Conservation (phyloP, 2,113 vertebrate genomes). For the Tenebrosternarchus preto region DNA sequence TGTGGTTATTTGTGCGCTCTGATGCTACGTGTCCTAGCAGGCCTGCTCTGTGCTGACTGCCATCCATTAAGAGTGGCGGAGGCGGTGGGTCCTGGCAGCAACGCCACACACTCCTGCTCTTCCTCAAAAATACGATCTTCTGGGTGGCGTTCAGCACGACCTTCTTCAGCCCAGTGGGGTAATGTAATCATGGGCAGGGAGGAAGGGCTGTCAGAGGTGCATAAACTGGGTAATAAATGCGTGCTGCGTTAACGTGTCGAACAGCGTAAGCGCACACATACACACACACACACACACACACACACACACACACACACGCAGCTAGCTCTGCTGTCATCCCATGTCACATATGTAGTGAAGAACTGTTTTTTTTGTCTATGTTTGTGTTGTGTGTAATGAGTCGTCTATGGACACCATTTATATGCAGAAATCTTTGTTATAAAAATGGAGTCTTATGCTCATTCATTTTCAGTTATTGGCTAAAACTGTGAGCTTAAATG, state of each 20-base stretch:
- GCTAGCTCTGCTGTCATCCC: slow-evolving; percentile 72
- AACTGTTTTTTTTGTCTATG: background rate
- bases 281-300: slow-evolving; percentile 55
- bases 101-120: background rate
- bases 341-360: too few relatives aligned
- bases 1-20: slow-evolving; percentile 52
- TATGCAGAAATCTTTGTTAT: too few relatives aligned
- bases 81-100: slow-evolving; percentile 9
- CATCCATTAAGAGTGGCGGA: slow-evolving; percentile 52
- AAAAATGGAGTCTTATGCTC: too few relatives aligned
- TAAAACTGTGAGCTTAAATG: background rate
- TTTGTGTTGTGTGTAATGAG: background rate
- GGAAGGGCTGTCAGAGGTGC: slow-evolving; percentile 36
- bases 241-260: slow-evolving; percentile 43
- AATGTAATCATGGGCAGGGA: slow-evolving; percentile 41
- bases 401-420: background rate
- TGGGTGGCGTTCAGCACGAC: slow-evolving; percentile 28
- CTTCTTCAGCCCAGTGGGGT: slow-evolving; percentile 41
- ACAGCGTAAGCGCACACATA: slow-evolving; percentile 2
- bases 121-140: slow-evolving; percentile 51
- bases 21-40: slow-evolving; percentile 33
- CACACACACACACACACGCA: too few relatives aligned
- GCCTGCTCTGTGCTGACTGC: slow-evolving; percentile 32
- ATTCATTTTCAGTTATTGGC: too few relatives aligned
- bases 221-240: slow-evolving; percentile 47